Evolutionary conservation across 2,888 invertebrate genomes (phyloP).

Genomic region (Daptonema setosum): DNA sequence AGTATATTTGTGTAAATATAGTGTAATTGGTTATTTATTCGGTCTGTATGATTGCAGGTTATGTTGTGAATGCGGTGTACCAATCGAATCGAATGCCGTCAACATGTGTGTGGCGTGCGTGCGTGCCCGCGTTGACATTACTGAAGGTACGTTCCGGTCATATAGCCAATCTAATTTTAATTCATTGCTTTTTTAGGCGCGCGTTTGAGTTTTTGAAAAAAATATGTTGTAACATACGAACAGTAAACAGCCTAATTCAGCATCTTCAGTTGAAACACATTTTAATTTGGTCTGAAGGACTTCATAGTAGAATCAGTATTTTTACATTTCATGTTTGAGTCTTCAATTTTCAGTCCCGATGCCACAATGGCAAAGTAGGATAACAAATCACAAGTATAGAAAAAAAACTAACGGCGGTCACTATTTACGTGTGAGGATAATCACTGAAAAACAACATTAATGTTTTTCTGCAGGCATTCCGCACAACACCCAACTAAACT

Average conservation of each 20-base stretch:
- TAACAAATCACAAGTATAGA: too few species aligned
- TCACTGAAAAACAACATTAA: neutral
- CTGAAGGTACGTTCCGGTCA: conserved; percentile 87
- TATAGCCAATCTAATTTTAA: conserved; percentile 32
- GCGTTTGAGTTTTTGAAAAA: too few species aligned
- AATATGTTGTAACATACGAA: neutral
- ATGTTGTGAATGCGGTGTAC: conserved; percentile 78
- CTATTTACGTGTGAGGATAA: too few species aligned
- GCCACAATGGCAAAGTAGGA: too few species aligned
- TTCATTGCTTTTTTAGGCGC: neutral
- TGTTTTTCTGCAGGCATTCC: conserved; percentile 10
- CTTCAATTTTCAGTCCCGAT: too few species aligned
- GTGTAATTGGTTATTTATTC: too few species aligned
- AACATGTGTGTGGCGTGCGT: conserved; percentile 93
- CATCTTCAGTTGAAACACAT: neutral
- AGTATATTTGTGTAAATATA: too few species aligned
- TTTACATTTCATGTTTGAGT: too few species aligned
- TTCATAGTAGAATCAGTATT: too few species aligned
- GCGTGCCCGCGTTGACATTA: conserved; percentile 72
- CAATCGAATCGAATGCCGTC: conserved; percentile 78
- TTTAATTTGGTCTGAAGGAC: too few species aligned
- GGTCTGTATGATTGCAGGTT: too few species aligned
- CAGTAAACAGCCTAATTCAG: neutral
- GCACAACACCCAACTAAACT: conserved; percentile 13
- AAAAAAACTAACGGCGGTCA: too few species aligned